Evolutionary conservation across 1,140 invertebrate species (phyloP).

Genomic region (Brachionus calyciflorus): DNA sequence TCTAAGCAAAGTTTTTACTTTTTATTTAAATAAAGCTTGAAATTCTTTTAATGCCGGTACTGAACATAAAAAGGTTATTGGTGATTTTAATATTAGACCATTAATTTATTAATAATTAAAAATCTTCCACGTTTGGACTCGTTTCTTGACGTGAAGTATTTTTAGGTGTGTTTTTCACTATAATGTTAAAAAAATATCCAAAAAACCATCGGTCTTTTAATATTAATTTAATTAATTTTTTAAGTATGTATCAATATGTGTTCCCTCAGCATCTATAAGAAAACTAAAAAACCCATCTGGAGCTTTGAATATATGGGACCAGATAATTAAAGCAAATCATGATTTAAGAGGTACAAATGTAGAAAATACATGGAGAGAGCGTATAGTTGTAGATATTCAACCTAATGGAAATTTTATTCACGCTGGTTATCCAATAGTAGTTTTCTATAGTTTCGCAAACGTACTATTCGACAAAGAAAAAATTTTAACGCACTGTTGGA

Average conservation of each 20-base stretch:
- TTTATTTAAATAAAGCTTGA: no score
- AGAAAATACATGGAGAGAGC: slow-evolving; percentile 33
- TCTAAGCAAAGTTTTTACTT: no score
- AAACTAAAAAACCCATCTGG: slow-evolving; percentile 46
- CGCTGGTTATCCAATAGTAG: slow-evolving; percentile 50
- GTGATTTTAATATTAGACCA: no score
- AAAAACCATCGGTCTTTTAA: no score
- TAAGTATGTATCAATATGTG: slow-evolving; percentile 48
- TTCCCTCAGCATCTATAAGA: slow-evolving; percentile 49
- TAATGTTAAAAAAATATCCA: no score
- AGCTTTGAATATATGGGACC: slow-evolving; percentile 49
- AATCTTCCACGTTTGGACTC: no score
- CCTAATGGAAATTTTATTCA: slow-evolving; percentile 49
- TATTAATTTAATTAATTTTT: slow-evolving; percentile 46
- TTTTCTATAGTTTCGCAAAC: background rate
- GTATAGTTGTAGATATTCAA: slow-evolving; percentile 50
- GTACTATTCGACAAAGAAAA: background rate
- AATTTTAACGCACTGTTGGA: slow-evolving; percentile 48
- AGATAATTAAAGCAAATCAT: slow-evolving; percentile 47
- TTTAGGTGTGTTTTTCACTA: no score
- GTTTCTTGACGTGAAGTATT: no score
- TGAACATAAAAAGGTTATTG: no score
- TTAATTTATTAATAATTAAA: no score
- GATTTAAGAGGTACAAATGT: slow-evolving; percentile 48
- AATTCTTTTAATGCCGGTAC: no score